Conservation (phyloP, 2,888 invertebrate species). For the Ryuthela nishihirai region DNA sequence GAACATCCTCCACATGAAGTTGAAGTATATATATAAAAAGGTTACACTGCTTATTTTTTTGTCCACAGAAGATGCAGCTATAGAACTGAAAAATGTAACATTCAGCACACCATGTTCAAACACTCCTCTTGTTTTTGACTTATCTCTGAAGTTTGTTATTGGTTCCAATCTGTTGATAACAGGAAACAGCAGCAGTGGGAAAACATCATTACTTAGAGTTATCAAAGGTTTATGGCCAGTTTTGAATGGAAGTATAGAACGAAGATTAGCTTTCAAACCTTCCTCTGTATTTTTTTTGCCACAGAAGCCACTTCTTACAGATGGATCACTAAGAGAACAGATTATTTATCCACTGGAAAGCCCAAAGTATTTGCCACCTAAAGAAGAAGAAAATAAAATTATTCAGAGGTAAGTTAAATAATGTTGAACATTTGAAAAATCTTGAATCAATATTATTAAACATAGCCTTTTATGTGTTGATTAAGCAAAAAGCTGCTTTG, state of each 20-base stretch:
- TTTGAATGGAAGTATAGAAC: conserved; percentile 43
- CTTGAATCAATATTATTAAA: too few relatives aligned
- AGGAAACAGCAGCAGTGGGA: conserved; percentile 58
- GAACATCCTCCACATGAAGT: too few relatives aligned
- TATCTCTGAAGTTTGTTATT: conserved; percentile 52
- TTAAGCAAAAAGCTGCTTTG: too few relatives aligned
- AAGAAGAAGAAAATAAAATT: not conserved
- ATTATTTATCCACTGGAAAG: conserved; percentile 33
- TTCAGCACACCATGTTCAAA: conserved; percentile 26
- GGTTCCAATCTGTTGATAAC: conserved; percentile 56
- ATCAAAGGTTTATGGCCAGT: conserved; percentile 58
- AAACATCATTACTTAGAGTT: conserved; percentile 58
- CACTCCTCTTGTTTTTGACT: conserved; percentile 47
- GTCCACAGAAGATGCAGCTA: not conserved
- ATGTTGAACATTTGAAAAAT: too few relatives aligned
- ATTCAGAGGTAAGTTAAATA: conserved; percentile 1
- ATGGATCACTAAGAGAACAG: conserved; percentile 50
- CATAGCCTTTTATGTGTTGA: too few relatives aligned
- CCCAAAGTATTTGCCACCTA: not conserved
- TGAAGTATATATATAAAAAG: too few relatives aligned
- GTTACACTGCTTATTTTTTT: too few relatives aligned
- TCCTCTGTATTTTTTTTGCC: conserved; percentile 55
- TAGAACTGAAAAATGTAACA: conserved; percentile 23
- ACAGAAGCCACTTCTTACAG: conserved; percentile 58
- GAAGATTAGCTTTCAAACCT: conserved; percentile 42